Evolutionary conservation across 2,797 vertebrate species (phyloP).

Genomic region (Rhadinocentrus ornatus): DNA sequence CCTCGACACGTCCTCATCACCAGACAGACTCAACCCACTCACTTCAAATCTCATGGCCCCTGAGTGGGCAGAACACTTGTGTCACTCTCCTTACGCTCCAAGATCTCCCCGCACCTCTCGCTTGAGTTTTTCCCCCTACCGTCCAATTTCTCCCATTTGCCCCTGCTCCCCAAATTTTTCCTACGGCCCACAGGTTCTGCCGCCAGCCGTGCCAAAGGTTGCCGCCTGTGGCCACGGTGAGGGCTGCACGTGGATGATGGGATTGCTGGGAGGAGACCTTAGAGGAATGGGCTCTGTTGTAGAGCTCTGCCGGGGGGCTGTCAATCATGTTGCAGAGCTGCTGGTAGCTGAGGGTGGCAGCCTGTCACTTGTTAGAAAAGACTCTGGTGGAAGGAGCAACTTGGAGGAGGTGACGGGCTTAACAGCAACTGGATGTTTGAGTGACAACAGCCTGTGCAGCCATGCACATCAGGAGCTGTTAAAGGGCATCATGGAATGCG

Average conservation of each 20-base stretch:
- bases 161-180: slow-evolving; percentile 24
- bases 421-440: slow-evolving; percentile 6
- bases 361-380: slow-evolving; percentile 56
- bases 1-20: slow-evolving; percentile 29
- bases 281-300: slow-evolving; percentile 47
- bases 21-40: slow-evolving; percentile 22
- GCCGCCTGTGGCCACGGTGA: slow-evolving; percentile 47
- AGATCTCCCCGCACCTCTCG: slow-evolving; percentile 25
- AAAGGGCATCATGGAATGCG: slow-evolving; percentile 62
- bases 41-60: slow-evolving; percentile 18
- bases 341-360: slow-evolving; percentile 50
- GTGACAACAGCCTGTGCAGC: slow-evolving; percentile 26
- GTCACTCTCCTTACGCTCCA: slow-evolving; percentile 33
- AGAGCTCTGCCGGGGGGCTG: slow-evolving; percentile 62
- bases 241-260: slow-evolving; percentile 62
- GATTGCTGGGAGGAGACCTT: slow-evolving; percentile 51
- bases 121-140: slow-evolving; percentile 16
- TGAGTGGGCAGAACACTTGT: slow-evolving; percentile 28
- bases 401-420: slow-evolving; percentile 55
- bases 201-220: not conserved
- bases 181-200: slow-evolving; percentile 12
- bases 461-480: slow-evolving; percentile 50
- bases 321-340: slow-evolving; percentile 56
- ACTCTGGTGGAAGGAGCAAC: slow-evolving; percentile 27
- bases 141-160: slow-evolving; percentile 33